Conservation (phyloP, 2,113 vertebrate genomes). For the human region DNA sequence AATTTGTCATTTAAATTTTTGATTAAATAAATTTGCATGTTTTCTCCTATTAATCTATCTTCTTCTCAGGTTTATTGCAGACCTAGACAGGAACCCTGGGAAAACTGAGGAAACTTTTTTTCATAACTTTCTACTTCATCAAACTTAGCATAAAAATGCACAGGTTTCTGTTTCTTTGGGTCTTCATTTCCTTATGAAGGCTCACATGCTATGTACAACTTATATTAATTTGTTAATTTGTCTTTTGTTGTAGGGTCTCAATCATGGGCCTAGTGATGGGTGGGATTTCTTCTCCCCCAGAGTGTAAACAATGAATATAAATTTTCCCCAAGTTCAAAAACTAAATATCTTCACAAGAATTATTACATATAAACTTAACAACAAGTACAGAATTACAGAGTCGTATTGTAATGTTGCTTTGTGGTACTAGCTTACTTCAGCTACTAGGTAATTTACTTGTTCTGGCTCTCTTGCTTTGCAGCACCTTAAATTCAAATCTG, state of each 20-base stretch:
- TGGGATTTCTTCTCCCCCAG: not conserved
- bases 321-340: not conserved
- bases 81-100: not conserved
- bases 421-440: not conserved
- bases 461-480: not conserved
- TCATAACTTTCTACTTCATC: not conserved
- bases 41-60: not conserved
- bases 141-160: not conserved
- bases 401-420: not conserved
- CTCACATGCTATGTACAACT: not conserved
- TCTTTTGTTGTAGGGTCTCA: not conserved
- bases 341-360: not conserved
- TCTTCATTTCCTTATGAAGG: not conserved
- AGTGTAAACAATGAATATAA: slow-evolving; percentile 8
- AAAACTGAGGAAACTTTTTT: not conserved
- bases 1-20: not conserved
- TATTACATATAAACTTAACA: not conserved
- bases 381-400: slow-evolving; percentile 18
- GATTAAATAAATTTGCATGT: not conserved
- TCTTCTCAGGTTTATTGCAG: not conserved
- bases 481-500: slow-evolving; percentile 45
- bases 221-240: not conserved
- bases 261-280: not conserved
- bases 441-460: not conserved
- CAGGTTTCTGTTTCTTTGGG: not conserved